Evolutionary conservation across 1,140 invertebrate species (phyloP).

Genomic region (Ectropis grisescens): DNA sequence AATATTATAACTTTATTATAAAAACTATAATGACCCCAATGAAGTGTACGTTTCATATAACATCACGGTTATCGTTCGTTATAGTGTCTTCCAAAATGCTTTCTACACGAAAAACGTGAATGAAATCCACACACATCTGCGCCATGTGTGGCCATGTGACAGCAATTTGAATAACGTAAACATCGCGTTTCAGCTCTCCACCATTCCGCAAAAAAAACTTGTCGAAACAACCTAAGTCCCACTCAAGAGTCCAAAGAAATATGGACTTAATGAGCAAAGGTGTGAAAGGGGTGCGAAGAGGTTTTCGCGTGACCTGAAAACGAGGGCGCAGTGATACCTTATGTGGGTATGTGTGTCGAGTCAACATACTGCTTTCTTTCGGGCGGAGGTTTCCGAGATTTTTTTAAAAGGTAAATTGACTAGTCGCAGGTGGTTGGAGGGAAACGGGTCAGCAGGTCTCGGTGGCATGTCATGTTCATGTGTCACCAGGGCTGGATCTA

Average conservation of each 20-base stretch:
- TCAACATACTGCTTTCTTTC: slow-evolving; percentile 58
- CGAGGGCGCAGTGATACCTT: slow-evolving; percentile 39
- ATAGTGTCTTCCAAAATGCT: too few species aligned
- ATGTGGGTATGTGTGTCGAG: slow-evolving; percentile 50
- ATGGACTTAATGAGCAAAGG: slow-evolving; percentile 36
- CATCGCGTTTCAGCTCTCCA: slow-evolving; percentile 31
- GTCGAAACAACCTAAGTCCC: slow-evolving; percentile 18
- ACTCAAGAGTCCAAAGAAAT: slow-evolving; percentile 23
- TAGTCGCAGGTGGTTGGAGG: slow-evolving; percentile 44
- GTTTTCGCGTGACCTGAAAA: slow-evolving; percentile 36
- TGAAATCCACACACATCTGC: slow-evolving; percentile 11
- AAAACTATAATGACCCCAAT: too few species aligned
- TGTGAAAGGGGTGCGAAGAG: slow-evolving; percentile 30
- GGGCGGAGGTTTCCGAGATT: slow-evolving; percentile 40
- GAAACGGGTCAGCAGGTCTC: slow-evolving; percentile 60
- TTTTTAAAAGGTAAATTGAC: slow-evolving; percentile 62
- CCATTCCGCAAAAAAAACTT: slow-evolving; percentile 23
- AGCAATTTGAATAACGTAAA: slow-evolving; percentile 49
- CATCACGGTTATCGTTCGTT: too few species aligned
- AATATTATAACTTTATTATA: too few species aligned
- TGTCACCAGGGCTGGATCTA: slow-evolving; percentile 35
- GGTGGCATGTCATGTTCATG: slow-evolving; percentile 55
- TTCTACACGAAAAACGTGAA: slow-evolving; percentile 2
- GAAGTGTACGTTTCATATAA: too few species aligned
- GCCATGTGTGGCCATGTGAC: slow-evolving; percentile 14